Base-by-base conservation (phyloP, 2,888 invertebrate genomes). In the Sminthurides aquaticus region DNA sequence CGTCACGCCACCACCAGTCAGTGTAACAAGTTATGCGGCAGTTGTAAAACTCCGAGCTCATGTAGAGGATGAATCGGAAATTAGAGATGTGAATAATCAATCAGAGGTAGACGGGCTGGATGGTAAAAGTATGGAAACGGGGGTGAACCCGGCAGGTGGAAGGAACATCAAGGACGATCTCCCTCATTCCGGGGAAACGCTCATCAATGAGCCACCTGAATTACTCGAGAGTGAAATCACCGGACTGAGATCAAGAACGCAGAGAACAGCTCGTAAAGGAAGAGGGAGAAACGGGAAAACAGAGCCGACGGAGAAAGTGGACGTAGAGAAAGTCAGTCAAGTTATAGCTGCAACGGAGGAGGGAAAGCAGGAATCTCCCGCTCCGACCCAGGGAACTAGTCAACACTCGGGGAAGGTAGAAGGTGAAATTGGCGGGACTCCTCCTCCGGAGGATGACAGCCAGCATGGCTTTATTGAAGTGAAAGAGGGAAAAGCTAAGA, bases 1-100 rank as follows among this genome's bases (percentile, higher is more conserved):
- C 52, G 5, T 8, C 20, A 22, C 20, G 5, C 8, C 5, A 34
- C 8, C 43, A 34, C 5, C 8, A 34, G 15, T 5, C 43, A 34
- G 43, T 34, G 43, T 34, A 34, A 34, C 43, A 52, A 52, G 52
- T 52, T 52, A 52, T 22, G 52, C 52, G 52, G 18, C 52, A 20
- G 52, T 20, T 52, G 52, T 52, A 52, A 52, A 52, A 52, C 52
- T 20, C 18, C 20, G 22, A 52, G 52, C 18, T 20, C 52, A 18
- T 20, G 52, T 8, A 20, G 20, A 8, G 22, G 52, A 52, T 20
- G 52, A 52, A 52, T 52, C 52, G 52, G 52, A 22, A 52, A 52
- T 52, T 52, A 52, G 52, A 5, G 52, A 52, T 52, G 52, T 22
- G 52, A 52, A 52, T 52, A 52, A 52, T 52, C 52, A 52, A 52